These are phyloP conservation scores for Brassicogethes aeneus DNA, from an alignment of 2,888 invertebrate genomes.

Conservation along the genomic window DNA sequence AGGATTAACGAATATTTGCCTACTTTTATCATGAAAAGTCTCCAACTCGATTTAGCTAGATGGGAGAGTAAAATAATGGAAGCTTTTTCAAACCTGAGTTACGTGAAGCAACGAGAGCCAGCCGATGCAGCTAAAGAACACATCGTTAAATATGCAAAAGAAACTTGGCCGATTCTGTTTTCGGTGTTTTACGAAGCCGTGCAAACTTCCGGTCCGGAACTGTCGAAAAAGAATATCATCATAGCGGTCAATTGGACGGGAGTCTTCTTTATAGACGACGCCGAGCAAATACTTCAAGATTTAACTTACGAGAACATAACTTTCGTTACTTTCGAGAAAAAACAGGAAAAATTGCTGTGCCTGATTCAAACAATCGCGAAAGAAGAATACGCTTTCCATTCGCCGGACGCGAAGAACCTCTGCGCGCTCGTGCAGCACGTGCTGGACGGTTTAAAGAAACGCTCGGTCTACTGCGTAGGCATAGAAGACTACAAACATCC, in stretches of 20 bases:
- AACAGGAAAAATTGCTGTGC: slow-evolving; percentile 15
- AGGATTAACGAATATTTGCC: slow-evolving; percentile 75
- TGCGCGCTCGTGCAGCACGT: slow-evolving; percentile 74
- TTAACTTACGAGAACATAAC: slow-evolving; percentile 79
- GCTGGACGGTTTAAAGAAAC: slow-evolving; percentile 76
- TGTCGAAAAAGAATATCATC: slow-evolving; percentile 66
- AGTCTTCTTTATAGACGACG: slow-evolving; percentile 84
- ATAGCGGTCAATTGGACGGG: slow-evolving; percentile 94
- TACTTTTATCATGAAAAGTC: slow-evolving; percentile 52
- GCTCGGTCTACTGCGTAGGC: slow-evolving; percentile 79
- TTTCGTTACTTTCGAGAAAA: slow-evolving; percentile 55
- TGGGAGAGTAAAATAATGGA: slow-evolving; percentile 67
- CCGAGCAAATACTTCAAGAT: slow-evolving; percentile 84
- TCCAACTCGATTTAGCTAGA: slow-evolving; percentile 42
- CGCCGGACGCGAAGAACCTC: slow-evolving; percentile 80
- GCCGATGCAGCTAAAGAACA: slow-evolving; percentile 74
- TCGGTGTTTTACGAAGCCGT: slow-evolving; percentile 89
- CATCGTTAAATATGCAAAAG: slow-evolving; percentile 82
- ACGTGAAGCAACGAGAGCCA: slow-evolving; percentile 57
- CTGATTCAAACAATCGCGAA: slow-evolving; percentile 42
- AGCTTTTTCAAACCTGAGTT: slow-evolving; percentile 63
- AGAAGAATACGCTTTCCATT: slow-evolving; percentile 86
- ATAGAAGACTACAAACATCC: slow-evolving; percentile 49
- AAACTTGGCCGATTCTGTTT: slow-evolving; percentile 91
- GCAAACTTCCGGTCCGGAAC: slow-evolving; percentile 60